Percentiles rank a stretch among this genome's conserved stretches.
phyloP scores from a whole-genome alignment of 2,113 vertebrate species.

The Solea senegalensis region DNA sequence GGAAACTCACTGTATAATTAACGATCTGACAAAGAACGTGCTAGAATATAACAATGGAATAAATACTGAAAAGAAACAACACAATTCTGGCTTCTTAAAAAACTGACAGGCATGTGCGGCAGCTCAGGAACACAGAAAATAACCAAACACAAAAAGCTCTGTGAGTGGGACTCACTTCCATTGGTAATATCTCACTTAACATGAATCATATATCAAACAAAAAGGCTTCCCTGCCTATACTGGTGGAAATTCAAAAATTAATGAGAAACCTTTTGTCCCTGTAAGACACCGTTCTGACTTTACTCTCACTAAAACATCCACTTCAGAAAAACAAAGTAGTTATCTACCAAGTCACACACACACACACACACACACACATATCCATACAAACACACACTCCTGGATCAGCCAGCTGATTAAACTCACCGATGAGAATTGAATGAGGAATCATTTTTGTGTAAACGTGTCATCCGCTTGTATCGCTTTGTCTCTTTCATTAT shows the following conservation, averaged over 20 bases:
- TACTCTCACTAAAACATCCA: conserved; percentile 41
- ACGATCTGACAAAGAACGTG: conserved; percentile 20
- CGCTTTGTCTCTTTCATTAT: conserved; percentile 23
- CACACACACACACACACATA: background rate
- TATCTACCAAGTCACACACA: conserved; percentile 15
- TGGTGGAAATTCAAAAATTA: conserved; percentile 58
- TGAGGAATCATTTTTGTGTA: conserved; percentile 34
- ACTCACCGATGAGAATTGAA: conserved; percentile 38
- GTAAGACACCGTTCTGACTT: conserved; percentile 27
- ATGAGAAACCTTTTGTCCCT: conserved; percentile 56
- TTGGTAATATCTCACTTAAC: conserved; percentile 57
- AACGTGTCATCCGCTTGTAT: conserved; percentile 30
- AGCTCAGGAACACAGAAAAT: conserved; percentile 11
- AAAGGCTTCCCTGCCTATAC: conserved; percentile 44
- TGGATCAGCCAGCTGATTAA: conserved; percentile 52
- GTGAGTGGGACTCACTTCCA: conserved; percentile 7
- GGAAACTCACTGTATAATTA: conserved; percentile 43
- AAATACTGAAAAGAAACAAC: conserved; percentile 34
- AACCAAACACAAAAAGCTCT: conserved; percentile 32
- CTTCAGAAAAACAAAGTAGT: conserved; percentile 52
- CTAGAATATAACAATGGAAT: conserved; percentile 21
- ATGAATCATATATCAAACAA: conserved; percentile 66
- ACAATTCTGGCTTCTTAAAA: conserved; percentile 36
- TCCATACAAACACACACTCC: conserved; percentile 17
- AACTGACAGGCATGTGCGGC: conserved; percentile 25